Conservation (phyloP, 2,888 invertebrate genomes). For the Melinopterus prodromus region DNA sequence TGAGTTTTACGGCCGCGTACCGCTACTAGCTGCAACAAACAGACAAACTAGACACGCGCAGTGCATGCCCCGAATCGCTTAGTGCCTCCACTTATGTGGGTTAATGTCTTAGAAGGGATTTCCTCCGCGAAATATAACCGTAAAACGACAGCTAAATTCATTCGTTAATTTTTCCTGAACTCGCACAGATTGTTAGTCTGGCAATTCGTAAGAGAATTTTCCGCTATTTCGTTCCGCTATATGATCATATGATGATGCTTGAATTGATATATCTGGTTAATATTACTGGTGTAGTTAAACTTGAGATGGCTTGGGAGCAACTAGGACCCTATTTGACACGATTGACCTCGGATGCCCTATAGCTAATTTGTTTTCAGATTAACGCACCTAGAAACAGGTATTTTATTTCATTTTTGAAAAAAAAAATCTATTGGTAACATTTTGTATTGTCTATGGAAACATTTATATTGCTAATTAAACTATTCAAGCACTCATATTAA, state of each 20-base stretch:
- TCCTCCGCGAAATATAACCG: slow-evolving; percentile 9
- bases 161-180: slow-evolving; percentile 7
- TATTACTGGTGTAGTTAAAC: too few relatives aligned
- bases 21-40: neutral
- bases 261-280: neutral
- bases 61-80: slow-evolving; percentile 25
- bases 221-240: neutral
- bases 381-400: too few relatives aligned
- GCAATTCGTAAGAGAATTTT: slow-evolving; percentile 11
- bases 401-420: too few relatives aligned
- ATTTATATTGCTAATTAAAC: too few relatives aligned
- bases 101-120: slow-evolving; percentile 25
- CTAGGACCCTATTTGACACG: too few relatives aligned
- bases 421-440: too few relatives aligned
- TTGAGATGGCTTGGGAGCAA: too few relatives aligned
- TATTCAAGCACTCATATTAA: too few relatives aligned
- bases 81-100: slow-evolving; percentile 16
- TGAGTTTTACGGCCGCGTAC: slow-evolving; percentile 13
- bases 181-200: slow-evolving; percentile 14
- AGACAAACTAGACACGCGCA: slow-evolving; percentile 14
- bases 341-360: too few relatives aligned
- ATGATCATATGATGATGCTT: neutral
- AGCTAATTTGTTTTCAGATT: too few relatives aligned
- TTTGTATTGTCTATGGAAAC: too few relatives aligned
- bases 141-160: slow-evolving; percentile 16